phyloP scores from a whole-genome alignment of 2,888 invertebrate genomes.

The Allophyes oxyacanthae region DNA sequence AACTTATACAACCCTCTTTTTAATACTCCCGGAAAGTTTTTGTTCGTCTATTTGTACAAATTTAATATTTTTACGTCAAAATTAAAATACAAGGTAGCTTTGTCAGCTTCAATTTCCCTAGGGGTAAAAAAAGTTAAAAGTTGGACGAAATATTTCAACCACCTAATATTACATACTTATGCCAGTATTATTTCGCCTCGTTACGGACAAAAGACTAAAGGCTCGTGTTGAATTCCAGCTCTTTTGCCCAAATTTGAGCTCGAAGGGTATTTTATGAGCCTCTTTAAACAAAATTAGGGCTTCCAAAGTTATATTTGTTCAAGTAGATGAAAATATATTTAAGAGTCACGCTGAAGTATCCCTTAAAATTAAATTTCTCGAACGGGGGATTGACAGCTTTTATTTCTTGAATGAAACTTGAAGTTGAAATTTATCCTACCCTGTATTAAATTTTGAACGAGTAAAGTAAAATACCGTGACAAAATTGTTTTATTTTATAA shows the following conservation, averaged over 20 bases:
- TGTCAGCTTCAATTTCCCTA: constrained; percentile 36
- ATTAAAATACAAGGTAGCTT: constrained; percentile 39
- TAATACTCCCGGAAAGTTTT: neutral
- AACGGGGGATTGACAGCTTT: constrained; percentile 44
- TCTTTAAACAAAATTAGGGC: constrained; percentile 50
- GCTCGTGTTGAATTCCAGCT: constrained; percentile 25
- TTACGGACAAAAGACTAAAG: constrained; percentile 38
- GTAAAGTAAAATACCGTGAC: constrained; percentile 25
- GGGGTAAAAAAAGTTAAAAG: constrained; percentile 42
- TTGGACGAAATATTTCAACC: constrained; percentile 28
- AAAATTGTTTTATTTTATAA: constrained; percentile 38
- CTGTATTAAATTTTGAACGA: constrained; percentile 45
- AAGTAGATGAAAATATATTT: constrained; percentile 54
- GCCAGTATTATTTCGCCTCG: constrained; percentile 30
- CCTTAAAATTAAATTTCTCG: constrained; percentile 52
- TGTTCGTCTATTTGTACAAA: constrained; percentile 22
- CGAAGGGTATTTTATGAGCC: constrained; percentile 46
- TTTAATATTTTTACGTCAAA: constrained; percentile 35
- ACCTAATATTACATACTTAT: constrained; percentile 21
- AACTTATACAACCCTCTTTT: constrained; percentile 3
- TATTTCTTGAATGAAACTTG: constrained; percentile 41
- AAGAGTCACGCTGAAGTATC: constrained; percentile 38
- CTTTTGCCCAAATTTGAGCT: constrained; percentile 38
- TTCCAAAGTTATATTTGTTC: constrained; percentile 52
- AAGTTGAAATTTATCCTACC: constrained; percentile 43